These are phyloP conservation scores for Parauchenoglanis punctatus DNA, from an alignment of 2,797 vertebrate species.

Conservation along the genomic window DNA sequence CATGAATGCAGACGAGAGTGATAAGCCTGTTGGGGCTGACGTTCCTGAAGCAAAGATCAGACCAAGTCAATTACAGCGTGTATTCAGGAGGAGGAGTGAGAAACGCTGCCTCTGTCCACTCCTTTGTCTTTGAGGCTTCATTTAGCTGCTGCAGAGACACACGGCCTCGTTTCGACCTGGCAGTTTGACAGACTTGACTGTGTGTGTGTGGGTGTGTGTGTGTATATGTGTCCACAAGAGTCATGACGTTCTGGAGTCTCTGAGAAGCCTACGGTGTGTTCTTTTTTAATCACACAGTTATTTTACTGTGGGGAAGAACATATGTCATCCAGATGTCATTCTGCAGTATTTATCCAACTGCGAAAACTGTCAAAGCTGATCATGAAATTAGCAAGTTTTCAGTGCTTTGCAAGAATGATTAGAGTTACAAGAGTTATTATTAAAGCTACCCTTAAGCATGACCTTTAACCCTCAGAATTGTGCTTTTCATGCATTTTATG, in stretches of 20 bases:
- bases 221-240: background rate
- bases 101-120: slow-evolving; percentile 3
- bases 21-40: slow-evolving; percentile 3
- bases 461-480: background rate
- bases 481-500: background rate
- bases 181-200: slow-evolving; percentile 11
- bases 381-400: background rate
- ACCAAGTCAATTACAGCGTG: slow-evolving; percentile 2
- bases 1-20: background rate
- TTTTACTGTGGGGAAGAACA: slow-evolving; percentile 23
- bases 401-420: background rate
- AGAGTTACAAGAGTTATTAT: background rate
- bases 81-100: background rate
- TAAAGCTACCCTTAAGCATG: background rate
- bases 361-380: too few relatives aligned
- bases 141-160: slow-evolving; percentile 18
- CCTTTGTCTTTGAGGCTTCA: slow-evolving; percentile 1
- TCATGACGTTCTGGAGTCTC: background rate
- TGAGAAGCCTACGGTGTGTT: background rate
- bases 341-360: slow-evolving; percentile 10
- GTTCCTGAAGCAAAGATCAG: slow-evolving; percentile 9
- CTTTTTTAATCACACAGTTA: slow-evolving; percentile 4
- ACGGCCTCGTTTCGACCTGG: background rate
- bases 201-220: too few relatives aligned
- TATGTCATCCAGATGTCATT: slow-evolving; percentile 17